Evolutionary conservation across 2,113 vertebrate species (phyloP).

Genomic region (Atractosteus spatula): DNA sequence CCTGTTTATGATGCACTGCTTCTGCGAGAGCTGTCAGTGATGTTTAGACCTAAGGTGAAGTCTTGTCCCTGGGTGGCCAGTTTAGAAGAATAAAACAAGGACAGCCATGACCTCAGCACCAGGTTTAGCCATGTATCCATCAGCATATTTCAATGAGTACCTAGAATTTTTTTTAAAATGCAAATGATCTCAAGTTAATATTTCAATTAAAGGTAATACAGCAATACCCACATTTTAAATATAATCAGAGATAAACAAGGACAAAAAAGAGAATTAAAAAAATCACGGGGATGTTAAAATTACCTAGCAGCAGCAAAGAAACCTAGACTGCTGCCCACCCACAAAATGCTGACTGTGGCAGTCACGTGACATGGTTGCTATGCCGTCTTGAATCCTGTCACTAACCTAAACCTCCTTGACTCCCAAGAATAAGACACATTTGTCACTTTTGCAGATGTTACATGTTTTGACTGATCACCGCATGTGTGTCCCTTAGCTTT

Average conservation of each 20-base stretch:
- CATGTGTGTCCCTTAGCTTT: neutral
- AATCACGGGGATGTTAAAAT: conserved; percentile 19
- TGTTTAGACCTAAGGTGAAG: conserved; percentile 33
- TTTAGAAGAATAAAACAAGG: conserved; percentile 41
- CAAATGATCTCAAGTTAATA: conserved; percentile 33
- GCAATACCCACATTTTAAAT: conserved; percentile 4
- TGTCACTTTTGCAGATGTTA: neutral
- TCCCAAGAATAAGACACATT: neutral
- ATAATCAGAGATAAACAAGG: conserved; percentile 6
- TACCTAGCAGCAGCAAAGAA: conserved; percentile 35
- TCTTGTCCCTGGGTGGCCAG: conserved; percentile 45
- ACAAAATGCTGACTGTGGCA: conserved; percentile 32
- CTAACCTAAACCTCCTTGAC: neutral
- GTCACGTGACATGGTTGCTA: conserved; percentile 52
- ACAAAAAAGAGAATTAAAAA: conserved; percentile 20
- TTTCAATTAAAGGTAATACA: neutral
- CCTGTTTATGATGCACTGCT: conserved; percentile 33
- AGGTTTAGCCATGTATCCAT: conserved; percentile 29
- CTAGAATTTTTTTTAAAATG: conserved; percentile 7
- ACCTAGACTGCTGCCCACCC: conserved; percentile 54
- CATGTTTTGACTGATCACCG: neutral
- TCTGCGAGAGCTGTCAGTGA: conserved; percentile 30
- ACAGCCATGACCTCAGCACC: conserved; percentile 47
- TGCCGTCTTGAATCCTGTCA: conserved; percentile 40
- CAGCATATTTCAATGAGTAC: conserved; percentile 25